These are phyloP conservation scores for Paracanthobrama guichenoti DNA, from an alignment of 2,113 vertebrate genomes.

Conservation along the genomic window DNA sequence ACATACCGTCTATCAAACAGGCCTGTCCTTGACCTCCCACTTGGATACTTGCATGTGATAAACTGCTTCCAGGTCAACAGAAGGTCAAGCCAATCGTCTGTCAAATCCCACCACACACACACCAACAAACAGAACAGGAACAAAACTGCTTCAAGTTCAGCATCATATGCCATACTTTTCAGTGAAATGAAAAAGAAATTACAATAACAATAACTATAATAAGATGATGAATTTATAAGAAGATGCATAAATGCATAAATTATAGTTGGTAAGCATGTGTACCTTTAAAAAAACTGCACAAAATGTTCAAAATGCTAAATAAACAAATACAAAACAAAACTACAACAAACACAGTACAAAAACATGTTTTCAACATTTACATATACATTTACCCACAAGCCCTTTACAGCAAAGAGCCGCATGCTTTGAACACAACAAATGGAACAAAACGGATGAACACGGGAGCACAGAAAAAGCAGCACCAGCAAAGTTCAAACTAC, in stretches of 20 bases:
- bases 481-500: conserved; percentile 42
- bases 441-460: conserved; percentile 30
- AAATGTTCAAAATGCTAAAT: too few relatives aligned
- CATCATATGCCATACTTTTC: not conserved
- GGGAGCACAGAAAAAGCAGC: conserved; percentile 43
- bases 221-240: conserved; percentile 40
- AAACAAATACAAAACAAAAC: too few relatives aligned
- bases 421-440: conserved; percentile 45
- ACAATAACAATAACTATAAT: not conserved
- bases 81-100: conserved; percentile 41
- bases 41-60: conserved; percentile 40
- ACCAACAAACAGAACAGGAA: not conserved
- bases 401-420: not conserved
- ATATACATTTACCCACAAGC: not conserved
- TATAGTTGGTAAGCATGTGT: not conserved
- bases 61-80: conserved; percentile 52
- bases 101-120: conserved; percentile 14
- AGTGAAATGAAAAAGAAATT: not conserved
- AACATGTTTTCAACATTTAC: too few relatives aligned
- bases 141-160: conserved; percentile 29
- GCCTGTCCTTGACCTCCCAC: conserved; percentile 44
- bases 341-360: not conserved
- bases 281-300: not conserved
- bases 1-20: conserved; percentile 18
- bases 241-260: not conserved